A percentile compares a stretch with the other conserved stretches of the same genome.
phyloP scores from a whole-genome alignment of 2,797 vertebrate species.

The Anableps anableps region DNA sequence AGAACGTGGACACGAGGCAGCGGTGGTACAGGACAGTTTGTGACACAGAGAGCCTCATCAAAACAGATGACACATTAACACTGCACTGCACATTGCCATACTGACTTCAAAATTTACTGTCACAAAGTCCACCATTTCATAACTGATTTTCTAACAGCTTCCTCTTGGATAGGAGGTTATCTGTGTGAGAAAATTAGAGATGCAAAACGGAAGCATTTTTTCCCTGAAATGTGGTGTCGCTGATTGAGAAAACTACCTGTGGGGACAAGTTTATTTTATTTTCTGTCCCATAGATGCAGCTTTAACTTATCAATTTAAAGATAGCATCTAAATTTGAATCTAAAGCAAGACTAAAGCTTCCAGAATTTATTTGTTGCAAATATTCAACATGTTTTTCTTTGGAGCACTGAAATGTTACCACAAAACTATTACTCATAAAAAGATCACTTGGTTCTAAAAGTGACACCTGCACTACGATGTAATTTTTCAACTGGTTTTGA shows the following conservation, averaged over 20 bases:
- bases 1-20: constrained; percentile 14
- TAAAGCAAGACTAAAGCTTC: not conserved
- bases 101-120: constrained; percentile 15
- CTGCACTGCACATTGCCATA: constrained; percentile 5
- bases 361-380: not conserved
- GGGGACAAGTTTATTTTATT: not conserved
- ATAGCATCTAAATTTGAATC: not conserved
- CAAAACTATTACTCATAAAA: not conserved
- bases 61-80: constrained; percentile 43
- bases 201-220: constrained; percentile 13
- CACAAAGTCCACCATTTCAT: constrained; percentile 63
- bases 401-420: not conserved
- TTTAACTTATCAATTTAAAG: not conserved
- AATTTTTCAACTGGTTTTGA: not conserved
- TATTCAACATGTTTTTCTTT: not conserved
- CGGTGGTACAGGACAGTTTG: constrained; percentile 41
- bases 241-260: not conserved
- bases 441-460: not conserved
- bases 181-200: constrained; percentile 30
- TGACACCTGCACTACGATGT: not conserved
- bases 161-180: constrained; percentile 28
- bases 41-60: constrained; percentile 30
- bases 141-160: constrained; percentile 51
- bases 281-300: not conserved
- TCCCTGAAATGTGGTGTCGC: not conserved